Evolutionary conservation across 2,113 vertebrate species (phyloP).

Genomic region (Sinocyclocheilus maitianheensis): DNA sequence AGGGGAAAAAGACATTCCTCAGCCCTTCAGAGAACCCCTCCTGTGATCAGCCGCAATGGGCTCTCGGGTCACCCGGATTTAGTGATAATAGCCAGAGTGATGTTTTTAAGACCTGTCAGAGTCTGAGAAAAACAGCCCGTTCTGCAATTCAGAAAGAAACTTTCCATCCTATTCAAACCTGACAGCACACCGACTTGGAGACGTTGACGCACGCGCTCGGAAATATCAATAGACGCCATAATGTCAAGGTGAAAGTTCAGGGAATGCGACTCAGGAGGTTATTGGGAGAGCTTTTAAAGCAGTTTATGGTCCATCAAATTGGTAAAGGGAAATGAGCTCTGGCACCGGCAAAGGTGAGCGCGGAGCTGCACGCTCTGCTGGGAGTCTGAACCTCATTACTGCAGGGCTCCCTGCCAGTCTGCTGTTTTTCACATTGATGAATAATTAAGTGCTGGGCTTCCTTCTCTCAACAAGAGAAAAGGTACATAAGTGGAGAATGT

Average conservation of each 20-base stretch:
- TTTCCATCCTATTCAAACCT: neutral
- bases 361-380: neutral
- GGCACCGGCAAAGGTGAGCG: conserved; percentile 21
- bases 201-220: neutral
- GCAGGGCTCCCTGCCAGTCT: conserved; percentile 2
- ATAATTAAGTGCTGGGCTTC: neutral
- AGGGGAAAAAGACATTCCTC: conserved; percentile 34
- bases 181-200: neutral
- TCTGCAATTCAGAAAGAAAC: neutral
- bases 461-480: conserved; percentile 5
- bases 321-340: conserved; percentile 8
- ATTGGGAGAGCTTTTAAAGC: conserved; percentile 27
- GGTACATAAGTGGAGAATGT: neutral
- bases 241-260: neutral
- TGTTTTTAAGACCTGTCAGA: neutral
- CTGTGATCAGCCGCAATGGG: conserved; percentile 22
- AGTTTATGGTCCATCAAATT: conserved; percentile 33
- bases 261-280: neutral
- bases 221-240: neutral
- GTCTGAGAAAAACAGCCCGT: neutral
- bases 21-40: conserved; percentile 40
- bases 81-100: neutral
- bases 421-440: conserved; percentile 26
- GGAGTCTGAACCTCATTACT: conserved; percentile 26
- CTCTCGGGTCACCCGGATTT: neutral